Base-by-base conservation (phyloP, 2,888 invertebrate species). In the Napeogenes sylphis region DNA sequence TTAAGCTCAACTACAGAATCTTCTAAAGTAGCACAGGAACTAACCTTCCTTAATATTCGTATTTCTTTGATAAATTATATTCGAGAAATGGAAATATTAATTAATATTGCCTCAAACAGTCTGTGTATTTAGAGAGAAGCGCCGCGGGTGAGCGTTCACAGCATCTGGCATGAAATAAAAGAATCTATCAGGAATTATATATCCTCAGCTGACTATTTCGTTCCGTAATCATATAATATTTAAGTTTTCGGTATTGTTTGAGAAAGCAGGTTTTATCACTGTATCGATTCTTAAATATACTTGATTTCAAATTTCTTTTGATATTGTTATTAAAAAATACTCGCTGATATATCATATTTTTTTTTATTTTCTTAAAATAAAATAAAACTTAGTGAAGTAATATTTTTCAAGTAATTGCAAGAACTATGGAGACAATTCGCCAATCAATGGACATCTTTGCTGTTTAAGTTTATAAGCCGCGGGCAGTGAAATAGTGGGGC, bases 81-180 rank as follows among this genome's bases (percentile, higher is more conserved):
- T 53, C 59, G 42, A 59, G 59, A 14, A 54, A 54, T 45, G 54
- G 54, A 53, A 45, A 59, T 38, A 45, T 59, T 59, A 59, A 59
- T 59, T 59, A 59, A 59, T 59, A 59, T 45, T 54, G 51, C 54
- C 59, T 59, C 59, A 59, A 59, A 59, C 59, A 59, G 42, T 30
- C 32, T 53, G 59, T 59, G 59, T 54, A 59, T 53, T 54, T 54
- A 45, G 59, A 46, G 46, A 47, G 47, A 14, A 58, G 46, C 33
- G 59, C 59, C 59, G 10, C 54, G 59, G 53, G 59, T 54, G 45
- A n/a, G 54, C 42, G 59, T 38, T 51, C 51, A 30, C 30, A 30
- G 51, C 51, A 51, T 45, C 38, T 53, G 58, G 42, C 53, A 51
- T 30, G 30, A 51, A 53, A 42, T 45, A 38, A 53, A 35, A 54